Evolutionary conservation across 2,113 vertebrate genomes (phyloP), one percentile per base, ranked within the genome.

Genomic region (Pseudorasbora parva): DNA sequence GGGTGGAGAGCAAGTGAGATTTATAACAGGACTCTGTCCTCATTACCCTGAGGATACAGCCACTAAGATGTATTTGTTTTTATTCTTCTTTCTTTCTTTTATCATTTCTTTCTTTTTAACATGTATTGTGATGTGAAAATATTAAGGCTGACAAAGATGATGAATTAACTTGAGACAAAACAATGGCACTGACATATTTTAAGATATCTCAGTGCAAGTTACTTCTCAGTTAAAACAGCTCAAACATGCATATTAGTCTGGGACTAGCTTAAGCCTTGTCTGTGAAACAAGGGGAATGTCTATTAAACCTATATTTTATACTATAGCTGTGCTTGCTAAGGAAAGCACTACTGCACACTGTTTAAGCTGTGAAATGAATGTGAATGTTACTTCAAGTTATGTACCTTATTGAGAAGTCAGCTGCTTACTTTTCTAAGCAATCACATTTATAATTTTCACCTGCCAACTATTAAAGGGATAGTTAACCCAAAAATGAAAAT

Each of bases 11-110:
- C 23, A 25, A 30, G 23, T 21, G 59, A 64, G 77, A 79, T 66
- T 79, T 79, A 79, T 79, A 49, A 49, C 25, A 79, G 11, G 47
- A 51, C 45, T 30, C 59, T 37, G 43, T 81, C 45, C 12, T 15
- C 10, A 47, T 81, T 37, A 69, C 30, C 62, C 47, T 54, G 45
- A 30, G 47, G 78, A 81, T 14, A 41, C 78, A 66, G 27, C 64
- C 30, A 23, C 11, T n/a, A 37, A 56, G 25, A 37, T 51, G 45
- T 37, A 56, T 51, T 69, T 80, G 11, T 23, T 54, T 51, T 54
- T 54, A 8, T 76, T 14, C 4, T 0, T 30, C 2, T 23, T 54
- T 54, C 62, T 64, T 30, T 0, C 15, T 27, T 30, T 41, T 7
- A 2, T 21, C 6, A 7, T 54, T 54, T 19, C 51, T 12, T 77